A percentile compares a stretch with the other conserved stretches of the same genome.
These are phyloP conservation scores for Riparia riparia DNA, from an alignment of 2,113 vertebrate genomes.

Conservation along the genomic window DNA sequence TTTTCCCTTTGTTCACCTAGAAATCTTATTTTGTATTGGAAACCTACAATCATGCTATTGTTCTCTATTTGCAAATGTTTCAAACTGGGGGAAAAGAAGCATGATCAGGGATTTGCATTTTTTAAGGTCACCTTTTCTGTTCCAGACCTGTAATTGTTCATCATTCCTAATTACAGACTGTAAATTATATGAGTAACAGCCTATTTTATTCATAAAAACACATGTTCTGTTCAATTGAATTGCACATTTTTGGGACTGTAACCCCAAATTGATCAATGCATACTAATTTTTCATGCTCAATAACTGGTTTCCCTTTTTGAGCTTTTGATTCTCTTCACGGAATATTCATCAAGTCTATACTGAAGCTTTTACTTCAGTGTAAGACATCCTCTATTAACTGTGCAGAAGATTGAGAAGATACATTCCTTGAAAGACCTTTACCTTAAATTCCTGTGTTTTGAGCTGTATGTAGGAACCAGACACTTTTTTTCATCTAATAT, in stretches of 20 bases:
- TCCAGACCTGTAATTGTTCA: conserved; percentile 28
- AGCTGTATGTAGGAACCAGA: neutral
- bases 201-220: neutral
- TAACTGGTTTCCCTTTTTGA: neutral
- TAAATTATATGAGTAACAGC: neutral
- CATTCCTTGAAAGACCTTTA: neutral
- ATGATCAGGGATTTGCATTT: neutral
- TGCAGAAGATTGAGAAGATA: neutral
- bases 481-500: neutral
- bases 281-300: neutral
- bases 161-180: conserved; percentile 28
- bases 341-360: neutral
- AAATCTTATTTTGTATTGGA: neutral
- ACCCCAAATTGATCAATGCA: neutral
- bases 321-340: neutral
- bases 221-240: neutral
- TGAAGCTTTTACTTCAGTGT: neutral
- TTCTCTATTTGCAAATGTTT: neutral
- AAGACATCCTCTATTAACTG: neutral
- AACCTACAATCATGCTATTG: neutral
- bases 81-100: neutral
- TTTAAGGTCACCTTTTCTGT: conserved; percentile 22
- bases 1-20: neutral
- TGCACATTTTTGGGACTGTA: neutral
- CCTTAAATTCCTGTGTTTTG: neutral